phyloP scores from a whole-genome alignment of 2,113 vertebrate genomes.

The Otis tarda region DNA sequence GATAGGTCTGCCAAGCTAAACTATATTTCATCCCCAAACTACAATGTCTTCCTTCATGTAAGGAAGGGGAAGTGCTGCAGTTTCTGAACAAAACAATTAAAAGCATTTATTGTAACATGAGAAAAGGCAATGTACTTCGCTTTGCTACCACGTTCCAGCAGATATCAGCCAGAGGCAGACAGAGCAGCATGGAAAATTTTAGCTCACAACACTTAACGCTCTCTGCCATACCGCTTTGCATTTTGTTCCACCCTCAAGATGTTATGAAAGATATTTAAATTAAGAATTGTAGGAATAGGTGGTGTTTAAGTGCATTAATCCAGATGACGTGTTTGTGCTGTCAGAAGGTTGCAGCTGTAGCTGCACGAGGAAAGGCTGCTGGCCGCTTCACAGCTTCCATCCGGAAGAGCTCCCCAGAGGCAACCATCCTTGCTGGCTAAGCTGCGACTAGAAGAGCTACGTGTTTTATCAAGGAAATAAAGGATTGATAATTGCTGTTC shows the following conservation, averaged over 20 bases:
- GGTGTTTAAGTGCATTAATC: background rate
- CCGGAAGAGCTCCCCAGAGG: background rate
- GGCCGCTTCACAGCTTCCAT: background rate
- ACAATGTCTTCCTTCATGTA: fast-evolving
- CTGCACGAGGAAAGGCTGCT: background rate
- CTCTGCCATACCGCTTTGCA: background rate
- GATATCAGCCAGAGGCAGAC: background rate
- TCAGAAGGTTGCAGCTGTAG: background rate
- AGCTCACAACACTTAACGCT: background rate
- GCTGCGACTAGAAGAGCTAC: background rate
- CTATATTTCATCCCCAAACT: background rate
- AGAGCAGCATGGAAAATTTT: background rate
- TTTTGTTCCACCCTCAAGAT: background rate
- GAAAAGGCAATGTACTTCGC: background rate
- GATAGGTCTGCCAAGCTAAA: background rate
- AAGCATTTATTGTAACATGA: background rate
- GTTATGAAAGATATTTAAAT: background rate
- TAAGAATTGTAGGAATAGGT: background rate
- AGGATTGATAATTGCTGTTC: background rate
- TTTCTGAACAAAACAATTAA: background rate
- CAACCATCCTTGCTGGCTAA: background rate
- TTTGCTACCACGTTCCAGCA: background rate
- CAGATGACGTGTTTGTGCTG: background rate
- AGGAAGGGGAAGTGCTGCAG: background rate
- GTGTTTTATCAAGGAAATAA: background rate